Conservation (phyloP, 1,140 invertebrate genomes). For the Camponotus pennsylvanicus region DNA sequence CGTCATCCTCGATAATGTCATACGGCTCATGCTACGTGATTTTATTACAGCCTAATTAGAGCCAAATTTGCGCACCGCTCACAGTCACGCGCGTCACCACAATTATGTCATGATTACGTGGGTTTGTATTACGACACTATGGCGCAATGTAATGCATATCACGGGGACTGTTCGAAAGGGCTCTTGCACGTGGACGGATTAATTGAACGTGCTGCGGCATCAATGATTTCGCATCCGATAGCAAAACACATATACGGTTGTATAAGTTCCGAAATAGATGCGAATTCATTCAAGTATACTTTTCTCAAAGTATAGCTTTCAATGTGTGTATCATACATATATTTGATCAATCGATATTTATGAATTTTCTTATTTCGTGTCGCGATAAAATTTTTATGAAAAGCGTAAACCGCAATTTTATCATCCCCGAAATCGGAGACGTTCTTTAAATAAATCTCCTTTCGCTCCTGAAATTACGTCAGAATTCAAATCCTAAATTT, state of each 20-base stretch:
- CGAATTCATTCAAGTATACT: not conserved
- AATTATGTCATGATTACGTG: constrained; percentile 58
- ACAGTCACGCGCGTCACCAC: constrained; percentile 29
- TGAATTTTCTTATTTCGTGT: not conserved
- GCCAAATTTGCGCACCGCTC: constrained; percentile 34
- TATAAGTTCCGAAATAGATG: not conserved
- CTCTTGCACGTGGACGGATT: constrained; percentile 34
- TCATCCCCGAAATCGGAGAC: not conserved
- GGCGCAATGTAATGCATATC: constrained; percentile 26
- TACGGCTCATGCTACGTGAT: not conserved
- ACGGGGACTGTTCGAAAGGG: constrained; percentile 38
- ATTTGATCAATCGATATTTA: not conserved
- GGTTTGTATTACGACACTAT: constrained; percentile 41
- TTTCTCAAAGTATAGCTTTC: not conserved
- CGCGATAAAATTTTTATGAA: not conserved
- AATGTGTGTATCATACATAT: not conserved
- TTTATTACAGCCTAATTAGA: constrained; percentile 55
- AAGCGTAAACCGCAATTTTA: not conserved
- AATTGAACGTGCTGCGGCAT: constrained; percentile 16
- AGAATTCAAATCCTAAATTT: constrained; percentile 34
- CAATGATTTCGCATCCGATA: not conserved
- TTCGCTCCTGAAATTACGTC: constrained; percentile 5
- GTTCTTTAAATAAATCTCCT: constrained; percentile 31
- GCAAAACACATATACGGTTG: not conserved
- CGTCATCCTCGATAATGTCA: not conserved